A percentile compares a stretch with the other conserved stretches of the same genome.
Evolutionary conservation across 1,140 invertebrate species (phyloP).

Genomic region (Drosophila nikananu): DNA sequence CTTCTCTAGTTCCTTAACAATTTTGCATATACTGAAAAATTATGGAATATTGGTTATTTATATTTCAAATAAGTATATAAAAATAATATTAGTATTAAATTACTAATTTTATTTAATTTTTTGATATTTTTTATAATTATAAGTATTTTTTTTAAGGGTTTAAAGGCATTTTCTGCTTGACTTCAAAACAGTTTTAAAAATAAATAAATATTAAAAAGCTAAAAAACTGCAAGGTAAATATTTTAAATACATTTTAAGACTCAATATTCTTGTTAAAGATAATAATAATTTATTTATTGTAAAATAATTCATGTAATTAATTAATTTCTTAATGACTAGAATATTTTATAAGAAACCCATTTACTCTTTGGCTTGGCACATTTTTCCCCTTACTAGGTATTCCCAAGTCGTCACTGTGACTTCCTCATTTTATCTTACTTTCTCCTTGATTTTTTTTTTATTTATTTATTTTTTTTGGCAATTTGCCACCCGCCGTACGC

Average conservation of each 20-base stretch:
- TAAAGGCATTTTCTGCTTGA: background rate
- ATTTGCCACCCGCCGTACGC: slow-evolving; percentile 80
- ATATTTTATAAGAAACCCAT: too few species aligned
- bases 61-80: too few species aligned
- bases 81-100: background rate
- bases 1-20: background rate
- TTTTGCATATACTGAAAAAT: fast-evolving
- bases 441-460: slow-evolving; percentile 24
- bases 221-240: background rate
- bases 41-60: too few species aligned
- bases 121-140: too few species aligned
- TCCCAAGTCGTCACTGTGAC: slow-evolving; percentile 6
- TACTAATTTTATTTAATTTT: background rate
- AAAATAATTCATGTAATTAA: too few species aligned
- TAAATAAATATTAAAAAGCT: too few species aligned
- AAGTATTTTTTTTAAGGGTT: too few species aligned
- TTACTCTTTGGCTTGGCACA: too few species aligned
- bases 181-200: too few species aligned
- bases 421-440: slow-evolving; percentile 7
- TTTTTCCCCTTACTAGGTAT: background rate
- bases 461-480: slow-evolving; percentile 60
- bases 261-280: too few species aligned
- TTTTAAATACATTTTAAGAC: background rate
- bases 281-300: too few species aligned
- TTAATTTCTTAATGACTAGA: too few species aligned